Evolutionary conservation across 2,888 invertebrate genomes (phyloP).

Genomic region (Heteromurus nitidus): DNA sequence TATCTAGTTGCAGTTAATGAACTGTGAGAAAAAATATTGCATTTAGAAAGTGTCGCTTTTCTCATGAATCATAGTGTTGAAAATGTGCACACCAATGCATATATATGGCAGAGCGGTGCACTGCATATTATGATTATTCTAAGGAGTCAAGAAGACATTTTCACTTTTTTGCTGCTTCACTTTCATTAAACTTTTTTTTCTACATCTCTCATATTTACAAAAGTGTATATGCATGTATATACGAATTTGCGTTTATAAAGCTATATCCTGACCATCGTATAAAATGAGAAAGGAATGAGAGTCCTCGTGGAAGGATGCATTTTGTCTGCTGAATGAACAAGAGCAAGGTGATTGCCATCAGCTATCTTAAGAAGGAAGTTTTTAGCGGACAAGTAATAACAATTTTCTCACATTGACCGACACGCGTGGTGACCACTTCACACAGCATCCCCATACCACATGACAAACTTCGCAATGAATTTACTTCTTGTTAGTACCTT

Average conservation of each 20-base stretch:
- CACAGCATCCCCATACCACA: no score
- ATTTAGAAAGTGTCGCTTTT: conserved; percentile 53
- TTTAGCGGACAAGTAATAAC: not conserved
- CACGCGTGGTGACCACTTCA: conserved; percentile 1
- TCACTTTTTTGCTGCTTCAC: conserved; percentile 46
- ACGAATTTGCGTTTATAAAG: no score
- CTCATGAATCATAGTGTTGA: not conserved
- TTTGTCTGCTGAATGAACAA: not conserved
- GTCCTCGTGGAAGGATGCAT: not conserved
- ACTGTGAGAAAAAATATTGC: conserved; percentile 46
- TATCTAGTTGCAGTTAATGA: conserved; percentile 37
- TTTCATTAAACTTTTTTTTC: conserved; percentile 31
- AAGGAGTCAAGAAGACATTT: conserved; percentile 19
- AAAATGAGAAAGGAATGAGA: not conserved
- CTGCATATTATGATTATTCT: not conserved
- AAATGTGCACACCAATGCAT: not conserved
- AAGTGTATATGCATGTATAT: no score
- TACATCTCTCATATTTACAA: no score
- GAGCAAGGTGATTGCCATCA: conserved; percentile 9
- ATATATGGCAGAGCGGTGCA: not conserved
- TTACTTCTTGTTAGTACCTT: not conserved
- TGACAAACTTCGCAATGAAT: no score
- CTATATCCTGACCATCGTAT: no score
- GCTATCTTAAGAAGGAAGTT: not conserved
- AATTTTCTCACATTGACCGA: conserved; percentile 20